Conservation (phyloP, 2,113 vertebrate species). For the Microcebus lehilahytsara region DNA sequence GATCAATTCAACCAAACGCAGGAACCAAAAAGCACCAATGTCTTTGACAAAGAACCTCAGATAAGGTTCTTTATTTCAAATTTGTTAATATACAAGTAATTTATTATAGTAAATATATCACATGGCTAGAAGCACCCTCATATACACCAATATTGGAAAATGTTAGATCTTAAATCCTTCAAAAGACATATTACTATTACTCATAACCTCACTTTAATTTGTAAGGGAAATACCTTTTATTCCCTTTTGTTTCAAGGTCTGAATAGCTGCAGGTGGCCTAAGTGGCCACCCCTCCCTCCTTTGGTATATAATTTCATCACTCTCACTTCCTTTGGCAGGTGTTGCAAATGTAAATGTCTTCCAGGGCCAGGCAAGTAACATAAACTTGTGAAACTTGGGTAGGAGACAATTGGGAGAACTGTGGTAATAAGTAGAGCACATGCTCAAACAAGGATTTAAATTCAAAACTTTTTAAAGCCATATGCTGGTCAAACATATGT, state of each 20-base stretch:
- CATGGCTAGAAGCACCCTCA: neutral
- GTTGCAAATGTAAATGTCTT: neutral
- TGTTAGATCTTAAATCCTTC: neutral
- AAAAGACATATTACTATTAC: neutral
- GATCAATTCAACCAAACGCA: neutral
- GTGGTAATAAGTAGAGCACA: neutral
- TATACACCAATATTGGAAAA: neutral
- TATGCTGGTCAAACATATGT: neutral
- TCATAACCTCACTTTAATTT: neutral
- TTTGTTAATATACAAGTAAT: neutral
- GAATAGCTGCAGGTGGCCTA: neutral
- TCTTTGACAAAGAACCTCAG: neutral
- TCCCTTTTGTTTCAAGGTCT: neutral
- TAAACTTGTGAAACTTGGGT: neutral
- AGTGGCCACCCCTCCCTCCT: neutral
- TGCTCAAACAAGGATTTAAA: slow-evolving; percentile 10
- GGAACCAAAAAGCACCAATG: neutral
- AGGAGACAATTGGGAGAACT: neutral
- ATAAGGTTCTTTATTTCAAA: slow-evolving; percentile 32
- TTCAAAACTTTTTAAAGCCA: neutral
- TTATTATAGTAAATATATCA: slow-evolving; percentile 22
- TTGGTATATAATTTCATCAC: slow-evolving; percentile 8
- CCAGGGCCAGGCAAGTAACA: neutral
- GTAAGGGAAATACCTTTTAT: neutral
- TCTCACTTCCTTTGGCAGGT: neutral